Conservation (phyloP, 2,888 invertebrate genomes). For the Microctonus aethiopoides region DNA sequence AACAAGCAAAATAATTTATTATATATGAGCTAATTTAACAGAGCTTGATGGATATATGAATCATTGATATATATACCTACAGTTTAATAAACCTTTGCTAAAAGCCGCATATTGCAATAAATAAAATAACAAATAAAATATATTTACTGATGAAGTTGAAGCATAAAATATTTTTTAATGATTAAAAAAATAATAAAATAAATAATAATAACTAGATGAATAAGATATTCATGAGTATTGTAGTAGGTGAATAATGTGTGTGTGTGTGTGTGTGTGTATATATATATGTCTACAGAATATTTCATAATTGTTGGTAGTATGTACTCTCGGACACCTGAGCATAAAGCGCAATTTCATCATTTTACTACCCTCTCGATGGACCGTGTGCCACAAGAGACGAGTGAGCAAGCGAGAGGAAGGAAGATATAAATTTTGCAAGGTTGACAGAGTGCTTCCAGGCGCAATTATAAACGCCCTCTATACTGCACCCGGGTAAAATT, state of each 20-base stretch:
- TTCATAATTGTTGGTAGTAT: background rate
- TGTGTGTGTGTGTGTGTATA: too few relatives aligned
- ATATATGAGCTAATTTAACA: constrained; percentile 60
- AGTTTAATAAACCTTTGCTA: background rate
- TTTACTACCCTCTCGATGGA: background rate
- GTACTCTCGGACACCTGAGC: background rate
- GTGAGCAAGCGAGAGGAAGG: background rate
- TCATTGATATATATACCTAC: background rate
- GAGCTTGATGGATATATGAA: constrained; percentile 44
- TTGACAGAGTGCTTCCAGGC: constrained; percentile 1
- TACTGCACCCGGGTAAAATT: constrained; percentile 1
- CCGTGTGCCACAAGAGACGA: background rate
- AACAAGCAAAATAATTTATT: constrained; percentile 60
- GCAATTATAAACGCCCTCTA: constrained; percentile 1
- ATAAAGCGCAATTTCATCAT: background rate
- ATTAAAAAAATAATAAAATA: background rate
- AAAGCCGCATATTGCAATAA: background rate
- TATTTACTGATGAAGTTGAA: background rate
- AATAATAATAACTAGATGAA: too few relatives aligned
- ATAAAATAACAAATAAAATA: background rate
- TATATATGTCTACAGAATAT: background rate
- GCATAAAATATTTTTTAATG: background rate
- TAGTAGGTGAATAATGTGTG: background rate
- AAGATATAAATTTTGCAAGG: background rate
- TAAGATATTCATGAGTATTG: background rate